Evolutionary conservation across 2,113 vertebrate species (phyloP).

Genomic region (Sturnira hondurensis): DNA sequence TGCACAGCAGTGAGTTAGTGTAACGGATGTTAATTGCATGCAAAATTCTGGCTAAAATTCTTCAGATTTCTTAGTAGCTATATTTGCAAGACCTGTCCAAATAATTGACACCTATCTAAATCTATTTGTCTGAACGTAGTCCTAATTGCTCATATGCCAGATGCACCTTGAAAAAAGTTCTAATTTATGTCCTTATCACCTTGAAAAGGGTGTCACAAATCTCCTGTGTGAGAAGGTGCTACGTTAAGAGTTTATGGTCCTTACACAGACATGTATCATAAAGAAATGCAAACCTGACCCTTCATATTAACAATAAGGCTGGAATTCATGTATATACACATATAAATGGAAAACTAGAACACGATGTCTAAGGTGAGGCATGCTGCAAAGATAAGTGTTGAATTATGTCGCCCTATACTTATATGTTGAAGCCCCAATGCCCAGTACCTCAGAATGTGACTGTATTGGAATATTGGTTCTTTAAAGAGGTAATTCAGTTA

Average conservation of each 20-base stretch:
- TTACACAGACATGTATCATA: not conserved
- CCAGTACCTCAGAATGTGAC: too few species aligned
- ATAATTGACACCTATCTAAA: not conserved
- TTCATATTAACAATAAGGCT: not conserved
- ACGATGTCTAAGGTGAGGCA: not conserved
- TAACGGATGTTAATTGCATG: not conserved
- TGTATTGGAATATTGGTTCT: too few species aligned
- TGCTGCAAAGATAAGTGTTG: not conserved
- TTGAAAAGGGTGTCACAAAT: not conserved
- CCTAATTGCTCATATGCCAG: not conserved
- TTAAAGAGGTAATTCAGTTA: too few species aligned
- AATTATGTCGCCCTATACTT: not conserved
- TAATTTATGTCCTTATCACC: not conserved
- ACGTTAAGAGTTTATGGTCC: not conserved
- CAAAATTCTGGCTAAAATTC: not conserved
- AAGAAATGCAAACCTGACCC: not conserved
- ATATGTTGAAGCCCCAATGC: too few species aligned
- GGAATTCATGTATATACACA: not conserved
- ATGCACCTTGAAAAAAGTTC: not conserved
- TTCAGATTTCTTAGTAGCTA: not conserved
- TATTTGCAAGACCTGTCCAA: not conserved
- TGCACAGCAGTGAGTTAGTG: not conserved
- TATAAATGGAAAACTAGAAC: not conserved
- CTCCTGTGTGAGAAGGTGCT: rapidly evolving
- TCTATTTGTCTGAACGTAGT: not conserved